phyloP scores from a whole-genome alignment of 1,140 invertebrate genomes.

The Chlorops oryzae region DNA sequence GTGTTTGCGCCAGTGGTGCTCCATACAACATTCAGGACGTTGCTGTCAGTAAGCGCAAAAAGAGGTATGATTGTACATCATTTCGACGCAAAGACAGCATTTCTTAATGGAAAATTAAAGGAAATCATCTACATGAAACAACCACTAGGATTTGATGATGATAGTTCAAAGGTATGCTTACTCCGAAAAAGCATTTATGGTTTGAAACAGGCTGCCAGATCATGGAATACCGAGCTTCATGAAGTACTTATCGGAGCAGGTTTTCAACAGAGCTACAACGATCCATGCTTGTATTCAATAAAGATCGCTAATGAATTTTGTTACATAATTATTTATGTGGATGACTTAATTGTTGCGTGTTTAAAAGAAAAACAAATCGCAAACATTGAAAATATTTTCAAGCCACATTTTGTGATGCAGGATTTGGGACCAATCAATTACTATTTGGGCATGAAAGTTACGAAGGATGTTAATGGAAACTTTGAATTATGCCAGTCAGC shows the following conservation, averaged over 20 bases:
- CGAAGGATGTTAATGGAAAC: conserved; percentile 11
- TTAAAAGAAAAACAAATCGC: not conserved
- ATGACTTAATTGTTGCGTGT: conserved; percentile 11
- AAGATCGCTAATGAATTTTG: not conserved
- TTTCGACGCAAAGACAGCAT: conserved; percentile 42
- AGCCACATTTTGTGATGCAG: conserved; percentile 21
- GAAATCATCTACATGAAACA: conserved; percentile 41
- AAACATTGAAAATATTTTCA: not conserved
- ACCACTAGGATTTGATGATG: conserved; percentile 31
- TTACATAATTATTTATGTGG: conserved; percentile 13
- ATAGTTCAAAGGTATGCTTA: conserved; percentile 23
- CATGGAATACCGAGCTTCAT: conserved; percentile 40
- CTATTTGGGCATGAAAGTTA: conserved; percentile 26
- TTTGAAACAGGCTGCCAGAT: conserved; percentile 46
- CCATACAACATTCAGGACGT: conserved; percentile 22
- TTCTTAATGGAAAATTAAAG: conserved; percentile 42
- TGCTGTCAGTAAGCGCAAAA: conserved; percentile 18
- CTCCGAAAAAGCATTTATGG: conserved; percentile 46
- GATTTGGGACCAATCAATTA: conserved; percentile 26
- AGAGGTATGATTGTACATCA: conserved; percentile 16
- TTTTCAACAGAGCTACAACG: conserved; percentile 14
- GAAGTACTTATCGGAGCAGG: conserved; percentile 12
- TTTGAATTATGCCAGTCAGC: conserved; percentile 13
- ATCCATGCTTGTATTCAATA: conserved; percentile 19
- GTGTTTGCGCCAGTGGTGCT: conserved; percentile 23